A percentile compares a stretch with the other conserved stretches of the same genome.
These are phyloP conservation scores for Dromaius novaehollandiae DNA, from an alignment of 2,113 vertebrate genomes.

Conservation along the genomic window DNA sequence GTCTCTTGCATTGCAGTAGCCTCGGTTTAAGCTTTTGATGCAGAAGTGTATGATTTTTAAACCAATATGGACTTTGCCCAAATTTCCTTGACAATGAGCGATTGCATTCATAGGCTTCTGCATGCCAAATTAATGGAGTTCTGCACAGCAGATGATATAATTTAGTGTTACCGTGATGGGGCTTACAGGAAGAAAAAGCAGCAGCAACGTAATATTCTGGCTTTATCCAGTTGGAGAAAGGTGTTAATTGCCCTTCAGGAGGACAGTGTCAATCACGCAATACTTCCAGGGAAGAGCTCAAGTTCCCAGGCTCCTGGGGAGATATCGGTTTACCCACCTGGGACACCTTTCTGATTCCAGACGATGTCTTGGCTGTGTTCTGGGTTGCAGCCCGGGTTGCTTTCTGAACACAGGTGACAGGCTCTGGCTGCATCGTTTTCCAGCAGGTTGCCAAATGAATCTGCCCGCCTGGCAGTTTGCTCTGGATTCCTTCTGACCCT, in stretches of 20 bases:
- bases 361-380: background rate
- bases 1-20: background rate
- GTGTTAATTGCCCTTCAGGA: background rate
- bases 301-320: background rate
- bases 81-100: background rate
- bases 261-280: background rate
- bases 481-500: background rate
- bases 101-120: background rate
- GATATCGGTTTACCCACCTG: background rate
- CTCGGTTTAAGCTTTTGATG: background rate
- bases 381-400: background rate
- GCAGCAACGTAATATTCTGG: background rate
- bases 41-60: background rate
- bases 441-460: background rate
- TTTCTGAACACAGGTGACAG: background rate
- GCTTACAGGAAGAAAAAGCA: background rate
- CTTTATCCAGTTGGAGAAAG: background rate
- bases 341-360: background rate
- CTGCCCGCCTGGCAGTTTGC: background rate
- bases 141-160: background rate
- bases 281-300: background rate
- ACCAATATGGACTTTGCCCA: background rate
- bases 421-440: accelerated
- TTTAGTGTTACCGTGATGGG: background rate
- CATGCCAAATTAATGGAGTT: background rate